Percentiles rank a stretch among this genome's conserved stretches.
Evolutionary conservation across 2,113 vertebrate genomes (phyloP).

Genomic region (Rhombomys opimus): DNA sequence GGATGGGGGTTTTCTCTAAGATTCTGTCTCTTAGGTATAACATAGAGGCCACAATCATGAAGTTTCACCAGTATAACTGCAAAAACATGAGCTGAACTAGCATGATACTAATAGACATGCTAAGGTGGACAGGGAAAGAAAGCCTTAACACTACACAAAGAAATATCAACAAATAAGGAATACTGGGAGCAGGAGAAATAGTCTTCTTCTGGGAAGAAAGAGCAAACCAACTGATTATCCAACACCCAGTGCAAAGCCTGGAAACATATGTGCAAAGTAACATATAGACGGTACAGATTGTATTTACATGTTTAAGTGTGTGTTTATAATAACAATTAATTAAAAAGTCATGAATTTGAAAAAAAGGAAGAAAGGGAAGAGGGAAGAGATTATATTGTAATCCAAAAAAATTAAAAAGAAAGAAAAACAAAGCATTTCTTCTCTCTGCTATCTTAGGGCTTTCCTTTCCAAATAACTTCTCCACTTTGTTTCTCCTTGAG

Average conservation of each 20-base stretch:
- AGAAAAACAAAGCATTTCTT: not conserved
- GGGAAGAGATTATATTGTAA: not conserved
- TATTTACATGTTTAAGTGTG: not conserved
- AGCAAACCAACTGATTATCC: too few species aligned
- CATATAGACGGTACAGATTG: not conserved
- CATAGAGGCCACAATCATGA: not conserved
- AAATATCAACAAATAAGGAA: not conserved
- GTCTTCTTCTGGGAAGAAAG: not conserved
- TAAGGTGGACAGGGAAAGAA: not conserved
- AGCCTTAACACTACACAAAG: not conserved
- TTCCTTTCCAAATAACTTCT: not conserved
- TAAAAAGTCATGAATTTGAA: not conserved
- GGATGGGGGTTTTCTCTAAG: not conserved
- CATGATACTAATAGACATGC: not conserved
- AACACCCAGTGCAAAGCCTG: not conserved
- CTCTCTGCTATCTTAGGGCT: not conserved
- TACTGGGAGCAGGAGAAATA: not conserved
- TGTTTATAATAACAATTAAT: not conserved
- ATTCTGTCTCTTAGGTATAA: not conserved
- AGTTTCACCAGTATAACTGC: not conserved
- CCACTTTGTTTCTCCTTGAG: not conserved
- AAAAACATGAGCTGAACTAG: not conserved
- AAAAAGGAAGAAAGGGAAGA: not conserved
- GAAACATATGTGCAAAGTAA: not conserved
- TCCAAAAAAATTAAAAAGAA: not conserved